Evolutionary conservation across 2,888 invertebrate genomes (phyloP).

Genomic region (Sarcophaga variegata): DNA sequence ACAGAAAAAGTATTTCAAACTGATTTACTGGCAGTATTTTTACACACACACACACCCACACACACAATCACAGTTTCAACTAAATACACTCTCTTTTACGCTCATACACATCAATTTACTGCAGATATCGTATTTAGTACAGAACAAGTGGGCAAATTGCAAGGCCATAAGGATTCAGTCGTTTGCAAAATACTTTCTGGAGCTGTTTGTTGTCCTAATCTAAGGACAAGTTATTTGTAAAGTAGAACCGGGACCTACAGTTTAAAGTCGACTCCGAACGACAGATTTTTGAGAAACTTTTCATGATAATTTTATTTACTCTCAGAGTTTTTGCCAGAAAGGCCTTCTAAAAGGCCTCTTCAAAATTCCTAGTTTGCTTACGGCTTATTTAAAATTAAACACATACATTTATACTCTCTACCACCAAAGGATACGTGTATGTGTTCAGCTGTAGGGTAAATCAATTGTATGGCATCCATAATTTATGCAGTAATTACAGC

Average conservation of each 20-base stretch:
- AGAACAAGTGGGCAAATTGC: too few species aligned
- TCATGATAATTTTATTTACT: too few species aligned
- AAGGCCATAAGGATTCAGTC: too few species aligned
- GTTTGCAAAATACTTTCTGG: too few species aligned
- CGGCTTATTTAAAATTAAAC: background rate
- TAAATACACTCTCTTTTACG: too few species aligned
- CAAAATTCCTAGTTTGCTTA: background rate
- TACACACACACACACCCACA: background rate
- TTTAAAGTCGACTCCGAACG: too few species aligned
- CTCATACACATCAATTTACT: background rate
- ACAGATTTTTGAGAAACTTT: too few species aligned
- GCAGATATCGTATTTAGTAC: background rate
- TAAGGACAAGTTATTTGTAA: too few species aligned
- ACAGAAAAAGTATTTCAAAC: background rate
- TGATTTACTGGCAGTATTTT: constrained; percentile 17
- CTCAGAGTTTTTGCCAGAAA: background rate
- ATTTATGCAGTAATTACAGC: constrained; percentile 56
- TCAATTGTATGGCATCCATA: constrained; percentile 52
- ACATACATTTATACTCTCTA: background rate
- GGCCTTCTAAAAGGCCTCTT: background rate
- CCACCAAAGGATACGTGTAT: background rate
- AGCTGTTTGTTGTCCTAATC: too few species aligned
- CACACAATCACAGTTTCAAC: background rate
- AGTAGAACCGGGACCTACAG: too few species aligned
- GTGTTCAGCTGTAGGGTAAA: constrained; percentile 35